These are phyloP conservation scores for Elephantulus edwardii DNA, from an alignment of 2,113 vertebrate genomes.

Conservation along the genomic window DNA sequence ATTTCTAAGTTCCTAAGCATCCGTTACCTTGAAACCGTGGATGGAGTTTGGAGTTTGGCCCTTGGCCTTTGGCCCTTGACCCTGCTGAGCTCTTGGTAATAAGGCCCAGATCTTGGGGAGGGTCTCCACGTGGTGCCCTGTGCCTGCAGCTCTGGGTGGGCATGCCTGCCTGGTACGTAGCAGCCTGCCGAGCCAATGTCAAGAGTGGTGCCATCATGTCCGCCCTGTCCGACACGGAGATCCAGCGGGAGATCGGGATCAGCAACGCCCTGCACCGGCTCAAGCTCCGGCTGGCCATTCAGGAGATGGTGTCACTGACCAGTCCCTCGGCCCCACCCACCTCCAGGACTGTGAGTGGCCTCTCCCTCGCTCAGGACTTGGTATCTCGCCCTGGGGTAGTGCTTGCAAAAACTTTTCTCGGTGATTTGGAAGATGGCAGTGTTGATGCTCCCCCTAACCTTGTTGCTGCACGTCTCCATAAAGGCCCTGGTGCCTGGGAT, in stretches of 20 bases:
- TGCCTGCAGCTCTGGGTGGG: conserved; percentile 95
- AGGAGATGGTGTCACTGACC: conserved; percentile 98
- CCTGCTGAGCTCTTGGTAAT: background rate
- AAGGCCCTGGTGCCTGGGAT: background rate
- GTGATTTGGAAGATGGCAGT: background rate
- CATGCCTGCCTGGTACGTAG: conserved; percentile 99
- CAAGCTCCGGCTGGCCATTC: conserved; percentile 96
- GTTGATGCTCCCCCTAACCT: background rate
- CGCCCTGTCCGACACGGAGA: conserved; percentile 96
- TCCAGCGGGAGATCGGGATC: conserved; percentile 98
- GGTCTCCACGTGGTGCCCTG: background rate
- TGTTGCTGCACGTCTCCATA: too few species aligned
- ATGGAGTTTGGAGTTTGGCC: background rate
- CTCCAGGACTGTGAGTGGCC: conserved; percentile 88
- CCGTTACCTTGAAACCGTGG: background rate
- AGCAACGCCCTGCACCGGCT: conserved; percentile 97
- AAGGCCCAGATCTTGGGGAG: background rate
- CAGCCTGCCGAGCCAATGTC: conserved; percentile 96
- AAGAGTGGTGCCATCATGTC: conserved; percentile 99
- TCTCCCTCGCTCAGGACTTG: background rate
- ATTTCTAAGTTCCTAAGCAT: background rate
- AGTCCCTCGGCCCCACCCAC: conserved; percentile 96
- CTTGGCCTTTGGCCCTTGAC: background rate
- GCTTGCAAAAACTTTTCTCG: background rate
- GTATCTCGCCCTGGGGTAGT: background rate